Conservation (phyloP, 2,113 vertebrate genomes). For the Thamnophis sirtalis region DNA sequence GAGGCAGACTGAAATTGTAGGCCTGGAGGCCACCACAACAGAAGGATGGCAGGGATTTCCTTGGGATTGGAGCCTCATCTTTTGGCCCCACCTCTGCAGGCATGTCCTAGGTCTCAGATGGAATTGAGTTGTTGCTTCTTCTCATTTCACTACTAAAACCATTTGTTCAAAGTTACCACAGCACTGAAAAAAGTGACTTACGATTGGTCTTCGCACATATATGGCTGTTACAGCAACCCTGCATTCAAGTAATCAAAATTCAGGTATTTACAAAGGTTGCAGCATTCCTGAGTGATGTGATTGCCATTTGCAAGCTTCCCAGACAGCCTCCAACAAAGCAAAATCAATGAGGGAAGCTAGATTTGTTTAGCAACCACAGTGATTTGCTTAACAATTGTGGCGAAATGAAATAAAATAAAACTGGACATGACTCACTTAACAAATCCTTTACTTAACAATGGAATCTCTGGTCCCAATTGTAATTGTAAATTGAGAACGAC, state of each 20-base stretch:
- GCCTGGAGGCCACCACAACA: not conserved
- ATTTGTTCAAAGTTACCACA: not conserved
- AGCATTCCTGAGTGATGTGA: not conserved
- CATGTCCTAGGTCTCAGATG: not conserved
- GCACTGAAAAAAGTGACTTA: not conserved
- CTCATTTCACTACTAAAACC: not conserved
- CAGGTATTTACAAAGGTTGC: not conserved
- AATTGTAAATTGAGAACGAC: not conserved
- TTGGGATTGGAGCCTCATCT: not conserved
- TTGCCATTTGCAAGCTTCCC: not conserved
- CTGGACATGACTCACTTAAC: not conserved
- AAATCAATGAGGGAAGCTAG: not conserved
- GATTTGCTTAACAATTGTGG: not conserved
- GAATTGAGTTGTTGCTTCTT: not conserved
- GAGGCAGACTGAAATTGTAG: not conserved
- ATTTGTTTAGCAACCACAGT: not conserved
- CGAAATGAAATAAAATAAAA: not conserved
- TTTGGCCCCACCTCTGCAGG: not conserved
- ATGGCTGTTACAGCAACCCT: not conserved
- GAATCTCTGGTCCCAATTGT: not conserved
- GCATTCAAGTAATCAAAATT: not conserved
- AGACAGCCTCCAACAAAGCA: not conserved
- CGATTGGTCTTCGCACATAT: not conserved
- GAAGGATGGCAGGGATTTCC: not conserved
- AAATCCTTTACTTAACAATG: not conserved